Percentiles rank a stretch among this genome's conserved stretches.
These are phyloP conservation scores for Orientallactaga bullata DNA, from an alignment of 2,113 vertebrate genomes.

Conservation along the genomic window DNA sequence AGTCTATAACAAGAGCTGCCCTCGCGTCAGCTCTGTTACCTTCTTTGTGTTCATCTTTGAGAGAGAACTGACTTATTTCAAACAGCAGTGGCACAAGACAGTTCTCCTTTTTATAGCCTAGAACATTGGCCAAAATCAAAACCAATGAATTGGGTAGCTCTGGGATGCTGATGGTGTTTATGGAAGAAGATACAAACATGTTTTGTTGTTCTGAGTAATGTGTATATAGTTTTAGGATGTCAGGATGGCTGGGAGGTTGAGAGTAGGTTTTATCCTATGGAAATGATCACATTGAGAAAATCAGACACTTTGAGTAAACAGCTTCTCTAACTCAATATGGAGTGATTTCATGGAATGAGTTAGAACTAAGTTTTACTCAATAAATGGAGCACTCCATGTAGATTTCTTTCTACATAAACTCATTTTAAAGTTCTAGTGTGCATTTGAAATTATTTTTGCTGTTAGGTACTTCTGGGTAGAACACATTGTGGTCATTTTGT, in stretches of 20 bases:
- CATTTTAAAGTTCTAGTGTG: background rate
- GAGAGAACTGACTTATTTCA: background rate
- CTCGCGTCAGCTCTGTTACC: background rate
- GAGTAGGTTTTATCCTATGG: background rate
- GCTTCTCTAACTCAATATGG: background rate
- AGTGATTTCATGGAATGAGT: background rate
- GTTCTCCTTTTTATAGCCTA: background rate
- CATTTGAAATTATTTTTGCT: background rate
- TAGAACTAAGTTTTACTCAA: background rate
- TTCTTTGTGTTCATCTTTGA: background rate
- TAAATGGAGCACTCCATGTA: background rate
- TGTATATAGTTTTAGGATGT: background rate
- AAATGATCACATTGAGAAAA: background rate
- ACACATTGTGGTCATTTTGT: background rate
- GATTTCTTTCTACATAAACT: slow-evolving; percentile 33
- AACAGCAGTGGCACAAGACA: background rate
- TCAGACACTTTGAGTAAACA: background rate
- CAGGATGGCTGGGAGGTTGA: background rate
- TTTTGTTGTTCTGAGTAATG: slow-evolving; percentile 27
- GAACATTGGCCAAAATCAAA: slow-evolving; percentile 54
- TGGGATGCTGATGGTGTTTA: background rate
- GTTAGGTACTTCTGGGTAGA: background rate
- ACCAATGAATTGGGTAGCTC: background rate
- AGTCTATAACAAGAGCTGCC: background rate
- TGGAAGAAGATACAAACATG: background rate